These are phyloP conservation scores for Falco peregrinus DNA, from an alignment of 2,797 vertebrate species.

Conservation along the genomic window DNA sequence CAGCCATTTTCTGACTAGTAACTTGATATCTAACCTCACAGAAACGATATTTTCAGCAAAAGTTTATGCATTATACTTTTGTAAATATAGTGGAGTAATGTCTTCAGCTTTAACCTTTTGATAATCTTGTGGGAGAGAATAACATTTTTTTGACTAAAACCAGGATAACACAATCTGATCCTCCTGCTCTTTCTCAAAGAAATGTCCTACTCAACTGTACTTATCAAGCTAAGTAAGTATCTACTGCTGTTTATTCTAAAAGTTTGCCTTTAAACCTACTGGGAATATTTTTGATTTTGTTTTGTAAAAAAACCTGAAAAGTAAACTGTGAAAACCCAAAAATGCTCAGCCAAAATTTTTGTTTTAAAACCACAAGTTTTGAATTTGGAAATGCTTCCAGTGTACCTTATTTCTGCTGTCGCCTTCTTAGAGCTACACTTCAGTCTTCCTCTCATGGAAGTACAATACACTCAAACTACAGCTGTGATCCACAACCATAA, in stretches of 20 bases:
- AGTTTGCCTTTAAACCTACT: neutral
- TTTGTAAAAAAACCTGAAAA: neutral
- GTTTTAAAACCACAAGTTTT: neutral
- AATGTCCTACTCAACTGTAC: neutral
- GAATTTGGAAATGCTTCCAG: neutral
- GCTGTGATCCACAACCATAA: neutral
- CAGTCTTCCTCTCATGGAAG: neutral
- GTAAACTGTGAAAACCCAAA: neutral
- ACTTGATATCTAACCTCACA: neutral
- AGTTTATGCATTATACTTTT: neutral
- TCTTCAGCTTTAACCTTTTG: neutral
- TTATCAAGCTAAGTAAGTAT: neutral
- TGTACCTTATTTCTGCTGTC: neutral
- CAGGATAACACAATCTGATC: neutral
- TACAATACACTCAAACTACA: neutral
- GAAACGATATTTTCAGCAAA: neutral
- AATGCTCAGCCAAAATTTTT: neutral
- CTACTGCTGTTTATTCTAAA: neutral
- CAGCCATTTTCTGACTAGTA: neutral
- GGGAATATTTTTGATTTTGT: neutral
- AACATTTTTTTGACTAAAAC: neutral
- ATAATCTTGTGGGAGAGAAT: neutral
- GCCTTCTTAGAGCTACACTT: neutral
- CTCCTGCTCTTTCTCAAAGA: neutral
- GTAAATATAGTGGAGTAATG: neutral